Evolutionary conservation across 2,113 vertebrate species (phyloP).

Genomic region (Suncus etruscus): DNA sequence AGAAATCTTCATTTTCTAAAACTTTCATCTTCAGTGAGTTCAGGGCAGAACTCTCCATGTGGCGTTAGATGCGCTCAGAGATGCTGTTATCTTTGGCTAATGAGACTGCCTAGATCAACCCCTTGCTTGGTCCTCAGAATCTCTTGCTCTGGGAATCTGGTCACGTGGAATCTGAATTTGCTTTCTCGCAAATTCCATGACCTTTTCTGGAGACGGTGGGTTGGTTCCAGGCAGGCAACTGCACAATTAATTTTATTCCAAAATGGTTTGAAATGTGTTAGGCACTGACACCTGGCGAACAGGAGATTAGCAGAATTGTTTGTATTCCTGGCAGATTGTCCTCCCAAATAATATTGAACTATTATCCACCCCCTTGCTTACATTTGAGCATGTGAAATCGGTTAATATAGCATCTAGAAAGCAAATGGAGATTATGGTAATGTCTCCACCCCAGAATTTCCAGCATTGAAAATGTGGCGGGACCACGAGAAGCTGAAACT

Average conservation of each 20-base stretch:
- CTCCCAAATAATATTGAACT: conserved; percentile 43
- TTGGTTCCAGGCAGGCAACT: conserved; percentile 30
- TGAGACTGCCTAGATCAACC: conserved; percentile 24
- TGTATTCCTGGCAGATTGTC: conserved; percentile 46
- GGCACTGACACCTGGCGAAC: conserved; percentile 51
- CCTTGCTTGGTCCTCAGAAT: conserved; percentile 49
- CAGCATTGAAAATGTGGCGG: conserved; percentile 6
- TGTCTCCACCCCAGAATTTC: neutral
- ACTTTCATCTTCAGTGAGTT: conserved; percentile 53
- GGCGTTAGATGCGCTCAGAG: neutral
- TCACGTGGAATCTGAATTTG: neutral
- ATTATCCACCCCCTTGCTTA: conserved; percentile 10
- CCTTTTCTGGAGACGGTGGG: conserved; percentile 8
- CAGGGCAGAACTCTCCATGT: neutral
- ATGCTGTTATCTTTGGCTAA: conserved; percentile 41
- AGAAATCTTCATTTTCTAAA: conserved; percentile 67
- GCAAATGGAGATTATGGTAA: neutral
- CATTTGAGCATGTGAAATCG: conserved; percentile 50
- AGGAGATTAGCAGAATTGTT: conserved; percentile 69
- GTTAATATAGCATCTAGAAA: conserved; percentile 69
- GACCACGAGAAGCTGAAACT: neutral
- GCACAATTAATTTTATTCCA: conserved; percentile 54
- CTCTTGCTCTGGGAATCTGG: conserved; percentile 37
- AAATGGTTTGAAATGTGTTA: conserved; percentile 59
- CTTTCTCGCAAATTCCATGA: neutral